Conservation (phyloP, 2,888 invertebrate species). For the Andrena dorsata region DNA sequence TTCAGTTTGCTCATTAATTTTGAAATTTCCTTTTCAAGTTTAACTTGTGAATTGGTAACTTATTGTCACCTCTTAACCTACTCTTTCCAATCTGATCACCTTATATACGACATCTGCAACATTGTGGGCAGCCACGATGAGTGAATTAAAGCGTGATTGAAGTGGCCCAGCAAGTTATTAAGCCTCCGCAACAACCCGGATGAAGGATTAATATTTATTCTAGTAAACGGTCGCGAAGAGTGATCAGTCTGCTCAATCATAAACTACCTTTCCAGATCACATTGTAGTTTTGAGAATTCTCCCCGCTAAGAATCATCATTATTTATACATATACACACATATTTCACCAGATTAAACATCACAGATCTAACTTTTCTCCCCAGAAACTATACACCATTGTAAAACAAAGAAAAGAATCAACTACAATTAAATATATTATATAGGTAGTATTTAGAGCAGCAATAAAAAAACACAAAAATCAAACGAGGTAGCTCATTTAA, state of each 20-base stretch:
- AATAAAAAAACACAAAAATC: not conserved
- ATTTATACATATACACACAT: not conserved
- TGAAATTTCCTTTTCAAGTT: no score
- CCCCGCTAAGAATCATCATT: not conserved
- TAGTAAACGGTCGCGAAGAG: not conserved
- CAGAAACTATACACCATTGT: not conserved
- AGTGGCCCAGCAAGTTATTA: constrained; percentile 24
- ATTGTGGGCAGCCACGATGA: not conserved
- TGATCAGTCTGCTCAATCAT: not conserved
- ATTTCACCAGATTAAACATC: not conserved
- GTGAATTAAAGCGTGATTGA: constrained; percentile 6
- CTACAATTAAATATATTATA: not conserved
- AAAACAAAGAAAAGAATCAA: not conserved
- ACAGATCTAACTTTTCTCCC: no score
- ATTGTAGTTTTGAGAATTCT: not conserved
- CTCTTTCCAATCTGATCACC: not conserved
- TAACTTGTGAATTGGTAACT: no score
- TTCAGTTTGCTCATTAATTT: no score
- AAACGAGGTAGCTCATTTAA: not conserved
- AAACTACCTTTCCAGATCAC: not conserved
- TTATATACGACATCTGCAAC: constrained; percentile 3
- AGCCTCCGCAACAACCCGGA: not conserved
- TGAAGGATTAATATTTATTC: not conserved
- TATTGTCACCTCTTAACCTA: not conserved
- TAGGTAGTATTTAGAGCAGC: not conserved